Conservation (phyloP, 2,888 invertebrate species). For the Drosophila seclusa region DNA sequence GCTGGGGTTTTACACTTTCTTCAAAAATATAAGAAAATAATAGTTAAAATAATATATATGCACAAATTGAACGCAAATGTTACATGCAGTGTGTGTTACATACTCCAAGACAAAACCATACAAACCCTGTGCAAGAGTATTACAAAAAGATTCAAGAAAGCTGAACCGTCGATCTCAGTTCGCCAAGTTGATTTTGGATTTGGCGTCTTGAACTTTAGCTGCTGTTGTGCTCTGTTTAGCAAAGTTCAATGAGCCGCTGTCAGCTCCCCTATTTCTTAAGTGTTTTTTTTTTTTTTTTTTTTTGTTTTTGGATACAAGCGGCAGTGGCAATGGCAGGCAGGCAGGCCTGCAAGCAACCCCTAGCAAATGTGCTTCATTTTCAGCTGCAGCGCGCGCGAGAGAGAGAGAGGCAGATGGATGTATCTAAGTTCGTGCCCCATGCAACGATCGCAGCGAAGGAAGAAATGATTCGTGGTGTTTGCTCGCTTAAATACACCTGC, state of each 20-base stretch:
- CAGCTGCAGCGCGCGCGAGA: constrained; percentile 59
- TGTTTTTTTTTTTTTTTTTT: neutral
- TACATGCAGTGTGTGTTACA: neutral
- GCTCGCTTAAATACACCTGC: constrained; percentile 83
- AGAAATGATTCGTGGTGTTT: constrained; percentile 57
- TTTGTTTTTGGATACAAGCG: constrained; percentile 46
- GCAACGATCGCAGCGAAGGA: constrained; percentile 24
- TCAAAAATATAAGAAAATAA: too few relatives aligned
- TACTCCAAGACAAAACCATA: neutral
- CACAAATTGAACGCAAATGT: neutral
- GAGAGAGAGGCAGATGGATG: constrained; percentile 8
- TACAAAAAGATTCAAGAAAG: constrained; percentile 34
- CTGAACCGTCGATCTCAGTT: constrained; percentile 42
- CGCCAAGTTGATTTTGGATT: constrained; percentile 59
- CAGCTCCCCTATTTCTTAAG: constrained; percentile 59
- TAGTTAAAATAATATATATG: neutral
- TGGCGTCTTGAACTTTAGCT: constrained; percentile 68
- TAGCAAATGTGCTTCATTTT: constrained; percentile 67
- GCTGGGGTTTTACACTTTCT: neutral
- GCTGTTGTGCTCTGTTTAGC: constrained; percentile 39
- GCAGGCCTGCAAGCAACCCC: constrained; percentile 55
- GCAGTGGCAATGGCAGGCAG: neutral
- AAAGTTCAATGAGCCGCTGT: constrained; percentile 74
- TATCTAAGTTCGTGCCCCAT: constrained; percentile 72
- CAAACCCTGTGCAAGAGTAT: neutral